Base-by-base conservation (phyloP, 2,113 vertebrate species). In the Andinoacara biseriatus region DNA sequence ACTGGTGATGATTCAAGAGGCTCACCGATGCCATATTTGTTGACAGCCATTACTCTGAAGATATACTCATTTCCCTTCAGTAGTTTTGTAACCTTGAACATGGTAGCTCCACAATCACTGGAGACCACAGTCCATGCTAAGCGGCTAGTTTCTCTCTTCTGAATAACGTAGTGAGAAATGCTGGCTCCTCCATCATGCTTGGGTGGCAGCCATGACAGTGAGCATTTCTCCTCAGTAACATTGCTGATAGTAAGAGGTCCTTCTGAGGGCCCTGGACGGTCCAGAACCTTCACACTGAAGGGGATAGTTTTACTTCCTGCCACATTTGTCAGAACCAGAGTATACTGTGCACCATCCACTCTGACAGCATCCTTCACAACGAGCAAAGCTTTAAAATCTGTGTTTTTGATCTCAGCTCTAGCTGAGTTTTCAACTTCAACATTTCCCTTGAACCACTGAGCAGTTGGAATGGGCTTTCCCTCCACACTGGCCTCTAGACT, bases 91-190 rank as follows among this genome's bases (percentile, higher is more conserved):
- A 99, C 97, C 94, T 99, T 99, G 61, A 97, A 87, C 95, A 97
- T 97, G 77, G 97, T 97, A 85, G 98, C 97, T 88, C 96, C 92
- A 93, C 97, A 97, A 65, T 99, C 98, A 87, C 96, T 90, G 83
- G 96, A 93, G 84, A 99, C 98, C 85, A 99, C 93, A 87, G 98
- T 99, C 98, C 98, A 99, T 54, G 98, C 96, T 84, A 99, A 94
- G 57, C 97, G 97, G 87, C 98, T 99, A 10, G 98, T 99, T 97
- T 99, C 98, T 95, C 98, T 95, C 92, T 99, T 99, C 92, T 99
- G 97, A 93, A 99, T 96, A 24, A 98, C 75, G 67, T 99, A 99
- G 87, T 99, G 96, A 93, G 97, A 98, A 95, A 99, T 96, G 83
- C 96, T 97, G 89, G 97, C 97, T 80, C 98, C 98, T 80, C 98